A percentile compares a stretch with the other conserved stretches of the same genome.
Evolutionary conservation across 2,797 vertebrate genomes (phyloP).

Genomic region (Phaenicophaeus curvirostris): DNA sequence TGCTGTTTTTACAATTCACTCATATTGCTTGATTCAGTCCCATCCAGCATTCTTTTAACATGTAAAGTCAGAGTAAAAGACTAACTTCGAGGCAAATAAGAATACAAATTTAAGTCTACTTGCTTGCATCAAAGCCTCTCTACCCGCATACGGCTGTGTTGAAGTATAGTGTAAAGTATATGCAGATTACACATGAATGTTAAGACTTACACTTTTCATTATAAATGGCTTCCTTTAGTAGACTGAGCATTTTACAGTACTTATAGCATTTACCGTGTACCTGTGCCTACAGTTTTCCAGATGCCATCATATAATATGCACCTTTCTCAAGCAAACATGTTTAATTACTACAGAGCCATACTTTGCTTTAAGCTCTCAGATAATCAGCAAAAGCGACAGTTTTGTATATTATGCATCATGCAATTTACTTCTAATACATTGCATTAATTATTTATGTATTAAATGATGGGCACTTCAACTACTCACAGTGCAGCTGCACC

Average conservation of each 20-base stretch:
- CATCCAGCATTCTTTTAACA: not conserved
- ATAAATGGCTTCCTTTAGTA: not conserved
- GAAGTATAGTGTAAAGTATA: not conserved
- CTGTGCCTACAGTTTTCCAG: not conserved
- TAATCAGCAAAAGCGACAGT: not conserved
- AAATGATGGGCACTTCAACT: slow-evolving; percentile 43
- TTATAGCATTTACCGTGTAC: not conserved
- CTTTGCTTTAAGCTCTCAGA: not conserved
- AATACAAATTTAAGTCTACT: not conserved
- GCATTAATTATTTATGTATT: not conserved
- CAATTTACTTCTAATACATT: not conserved
- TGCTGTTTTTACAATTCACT: not conserved
- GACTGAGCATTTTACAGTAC: not conserved
- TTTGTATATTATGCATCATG: not conserved
- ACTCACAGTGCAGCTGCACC: slow-evolving; percentile 74
- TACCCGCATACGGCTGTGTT: not conserved
- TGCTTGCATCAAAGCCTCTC: not conserved
- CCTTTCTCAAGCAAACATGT: not conserved
- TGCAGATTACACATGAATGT: not conserved
- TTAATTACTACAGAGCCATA: not conserved
- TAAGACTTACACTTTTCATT: not conserved
- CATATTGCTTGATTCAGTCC: not conserved
- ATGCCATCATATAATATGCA: not conserved
- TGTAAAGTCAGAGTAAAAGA: not conserved
- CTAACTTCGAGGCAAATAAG: not conserved